Evolutionary conservation across 2,888 invertebrate genomes (phyloP).

Genomic region (Asteroscopus sphinx): DNA sequence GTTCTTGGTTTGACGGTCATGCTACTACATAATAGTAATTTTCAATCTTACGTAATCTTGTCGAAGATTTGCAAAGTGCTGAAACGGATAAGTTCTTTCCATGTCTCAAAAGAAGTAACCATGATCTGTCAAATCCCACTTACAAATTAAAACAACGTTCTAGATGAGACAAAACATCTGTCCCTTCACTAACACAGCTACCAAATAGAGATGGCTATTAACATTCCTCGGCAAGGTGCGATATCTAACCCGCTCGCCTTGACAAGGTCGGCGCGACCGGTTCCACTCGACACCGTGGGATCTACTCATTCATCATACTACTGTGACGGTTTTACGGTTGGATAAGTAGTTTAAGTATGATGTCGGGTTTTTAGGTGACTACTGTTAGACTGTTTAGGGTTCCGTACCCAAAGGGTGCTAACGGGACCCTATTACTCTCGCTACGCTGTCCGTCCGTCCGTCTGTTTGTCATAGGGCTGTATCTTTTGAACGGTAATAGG

Average conservation of each 20-base stretch:
- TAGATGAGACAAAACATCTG: slow-evolving; percentile 30
- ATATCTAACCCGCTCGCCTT: slow-evolving; percentile 69
- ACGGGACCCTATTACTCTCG: too few relatives aligned
- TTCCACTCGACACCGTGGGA: slow-evolving; percentile 55
- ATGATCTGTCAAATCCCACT: slow-evolving; percentile 19
- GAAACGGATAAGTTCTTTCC: too few relatives aligned
- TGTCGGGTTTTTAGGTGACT: slow-evolving; percentile 13
- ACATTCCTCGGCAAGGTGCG: slow-evolving; percentile 52
- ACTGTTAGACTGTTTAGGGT: background rate
- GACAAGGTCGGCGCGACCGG: slow-evolving; percentile 73
- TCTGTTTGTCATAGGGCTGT: too few relatives aligned
- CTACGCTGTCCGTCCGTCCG: too few relatives aligned
- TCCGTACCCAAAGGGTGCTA: too few relatives aligned
- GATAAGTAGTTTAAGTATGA: slow-evolving; percentile 1
- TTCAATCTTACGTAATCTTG: too few relatives aligned
- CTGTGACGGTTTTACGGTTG: slow-evolving; percentile 26
- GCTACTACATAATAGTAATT: too few relatives aligned
- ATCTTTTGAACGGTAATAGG: too few relatives aligned
- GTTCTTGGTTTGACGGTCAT: too few relatives aligned
- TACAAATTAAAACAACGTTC: slow-evolving; percentile 7
- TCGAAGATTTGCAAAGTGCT: too few relatives aligned
- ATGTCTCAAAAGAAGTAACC: background rate
- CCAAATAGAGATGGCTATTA: slow-evolving; percentile 45
- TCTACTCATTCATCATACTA: slow-evolving; percentile 56
- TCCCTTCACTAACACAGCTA: slow-evolving; percentile 4